Base-by-base conservation (phyloP, 2,113 vertebrate genomes). In the Brachypteracias leptosomus region DNA sequence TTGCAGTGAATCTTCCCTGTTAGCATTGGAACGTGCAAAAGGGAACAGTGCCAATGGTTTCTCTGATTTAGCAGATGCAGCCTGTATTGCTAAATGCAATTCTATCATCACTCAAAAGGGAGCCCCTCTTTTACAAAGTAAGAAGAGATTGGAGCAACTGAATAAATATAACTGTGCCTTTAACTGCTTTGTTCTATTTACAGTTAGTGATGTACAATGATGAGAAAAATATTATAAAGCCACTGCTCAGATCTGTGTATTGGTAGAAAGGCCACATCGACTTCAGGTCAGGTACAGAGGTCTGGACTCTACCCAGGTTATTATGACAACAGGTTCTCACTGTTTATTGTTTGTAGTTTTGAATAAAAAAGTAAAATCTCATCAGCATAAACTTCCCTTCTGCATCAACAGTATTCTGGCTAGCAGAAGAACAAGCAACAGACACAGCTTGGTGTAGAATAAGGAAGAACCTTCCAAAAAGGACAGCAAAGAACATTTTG, bases 71-170 rank as follows among this genome's bases (percentile, higher is more conserved):
- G 71, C 86, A 72, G 86, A 93, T 83, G 70, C 85, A 86, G 67
- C 12, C 74, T 70, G 79, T 63, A 90, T 79, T 91, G 80, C 83
- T 94, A 86, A 96, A 88, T 90, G 74, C 28, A 89, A 95, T 91
- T 95, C 89, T 29, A 42, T 63, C 78, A 96, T 51, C 91, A 79
- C 68, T 57, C 77, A 68, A 19, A 85, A 96, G 73, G 11, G 67
- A 85, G 75, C 35, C 17, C 31, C 72, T 68, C 70, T 67, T 71
- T 63, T 8, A 25, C 65, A 85, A 85, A 92, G 38, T 4, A 42
- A 46, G 42, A 9, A 26, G 80, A 77, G 51, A 8, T 22, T 17
- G 25, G 13, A 78, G 54, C 44, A 76, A 78, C 20, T 42, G 36
- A 93, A 77, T 17, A 82, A 72, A 93, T 49, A 36, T 46, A 57